Evolutionary conservation across 2,888 invertebrate species (phyloP).

Genomic region (Aleiodes testaceus): DNA sequence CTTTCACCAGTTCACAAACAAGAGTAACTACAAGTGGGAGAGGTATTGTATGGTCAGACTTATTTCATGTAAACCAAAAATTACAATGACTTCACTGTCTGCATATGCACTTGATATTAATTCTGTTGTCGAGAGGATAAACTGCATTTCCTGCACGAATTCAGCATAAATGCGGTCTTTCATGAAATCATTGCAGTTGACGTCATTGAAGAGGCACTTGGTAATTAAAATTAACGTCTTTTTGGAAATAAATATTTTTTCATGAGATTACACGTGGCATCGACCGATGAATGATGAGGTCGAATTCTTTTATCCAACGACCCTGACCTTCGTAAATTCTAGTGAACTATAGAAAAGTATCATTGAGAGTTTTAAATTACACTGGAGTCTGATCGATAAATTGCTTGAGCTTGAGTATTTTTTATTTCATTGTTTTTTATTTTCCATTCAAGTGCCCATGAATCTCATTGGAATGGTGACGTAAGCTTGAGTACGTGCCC

Average conservation of each 20-base stretch:
- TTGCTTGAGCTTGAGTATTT: too few species aligned
- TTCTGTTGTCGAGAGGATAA: constrained; percentile 21
- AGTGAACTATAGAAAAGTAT: constrained; percentile 15
- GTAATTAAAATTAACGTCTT: too few species aligned
- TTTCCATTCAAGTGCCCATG: background rate
- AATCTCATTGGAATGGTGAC: background rate
- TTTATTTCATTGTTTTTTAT: background rate
- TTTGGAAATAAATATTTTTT: too few species aligned
- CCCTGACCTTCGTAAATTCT: constrained; percentile 1
- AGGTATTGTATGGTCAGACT: constrained; percentile 25
- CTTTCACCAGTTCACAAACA: constrained; percentile 27
- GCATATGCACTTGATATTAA: constrained; percentile 58
- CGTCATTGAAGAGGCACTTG: too few species aligned
- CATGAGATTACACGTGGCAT: background rate
- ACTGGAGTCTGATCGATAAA: constrained; percentile 9
- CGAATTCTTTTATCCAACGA: background rate
- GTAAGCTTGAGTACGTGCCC: background rate
- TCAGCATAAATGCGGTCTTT: constrained; percentile 9
- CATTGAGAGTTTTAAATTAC: constrained; percentile 1
- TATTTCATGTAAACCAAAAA: constrained; percentile 46
- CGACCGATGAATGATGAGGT: constrained; percentile 16
- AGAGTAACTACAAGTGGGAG: background rate
- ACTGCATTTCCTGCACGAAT: constrained; percentile 38
- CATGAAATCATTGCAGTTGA: background rate
- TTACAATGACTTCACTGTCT: constrained; percentile 61